Conservation (phyloP, 2,888 invertebrate genomes). For the Laspeyria flexula region DNA sequence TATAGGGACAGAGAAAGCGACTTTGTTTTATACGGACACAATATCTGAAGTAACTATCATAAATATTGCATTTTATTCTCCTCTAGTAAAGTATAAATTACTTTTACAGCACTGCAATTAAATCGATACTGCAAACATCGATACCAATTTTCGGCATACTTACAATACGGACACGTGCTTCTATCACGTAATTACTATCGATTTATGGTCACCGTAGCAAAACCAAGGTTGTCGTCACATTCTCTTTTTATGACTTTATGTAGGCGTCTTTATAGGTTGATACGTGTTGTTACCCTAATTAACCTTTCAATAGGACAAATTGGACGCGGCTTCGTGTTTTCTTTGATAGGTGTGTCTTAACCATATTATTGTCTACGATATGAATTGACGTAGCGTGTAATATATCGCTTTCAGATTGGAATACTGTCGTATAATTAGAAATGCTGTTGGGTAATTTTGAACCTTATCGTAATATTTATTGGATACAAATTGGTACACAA, state of each 20-base stretch:
- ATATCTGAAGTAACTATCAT: too few relatives aligned
- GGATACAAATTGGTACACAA: too few relatives aligned
- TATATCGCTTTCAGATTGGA: neutral
- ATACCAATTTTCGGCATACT: neutral
- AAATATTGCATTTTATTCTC: too few relatives aligned
- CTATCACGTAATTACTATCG: conserved; percentile 9
- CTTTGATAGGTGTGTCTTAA: conserved; percentile 3
- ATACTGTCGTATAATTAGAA: too few relatives aligned
- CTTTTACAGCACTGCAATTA: too few relatives aligned
- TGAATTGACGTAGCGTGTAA: too few relatives aligned
- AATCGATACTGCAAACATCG: neutral
- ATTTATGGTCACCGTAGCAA: conserved; percentile 27
- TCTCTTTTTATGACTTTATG: conserved; percentile 16
- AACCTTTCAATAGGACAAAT: conserved; percentile 40
- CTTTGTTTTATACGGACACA: too few relatives aligned
- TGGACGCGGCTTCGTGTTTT: conserved; percentile 22
- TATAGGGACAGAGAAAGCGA: too few relatives aligned
- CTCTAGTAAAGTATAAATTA: too few relatives aligned
- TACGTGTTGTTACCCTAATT: conserved; percentile 31
- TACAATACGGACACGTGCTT: neutral
- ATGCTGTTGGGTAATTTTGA: too few relatives aligned
- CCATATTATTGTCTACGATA: too few relatives aligned
- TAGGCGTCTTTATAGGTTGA: conserved; percentile 26
- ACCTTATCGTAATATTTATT: too few relatives aligned
- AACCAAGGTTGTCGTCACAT: conserved; percentile 29